A percentile compares a stretch with the other conserved stretches of the same genome.
phyloP scores from a whole-genome alignment of 2,797 vertebrate genomes.

The Bovichtus diacanthus region DNA sequence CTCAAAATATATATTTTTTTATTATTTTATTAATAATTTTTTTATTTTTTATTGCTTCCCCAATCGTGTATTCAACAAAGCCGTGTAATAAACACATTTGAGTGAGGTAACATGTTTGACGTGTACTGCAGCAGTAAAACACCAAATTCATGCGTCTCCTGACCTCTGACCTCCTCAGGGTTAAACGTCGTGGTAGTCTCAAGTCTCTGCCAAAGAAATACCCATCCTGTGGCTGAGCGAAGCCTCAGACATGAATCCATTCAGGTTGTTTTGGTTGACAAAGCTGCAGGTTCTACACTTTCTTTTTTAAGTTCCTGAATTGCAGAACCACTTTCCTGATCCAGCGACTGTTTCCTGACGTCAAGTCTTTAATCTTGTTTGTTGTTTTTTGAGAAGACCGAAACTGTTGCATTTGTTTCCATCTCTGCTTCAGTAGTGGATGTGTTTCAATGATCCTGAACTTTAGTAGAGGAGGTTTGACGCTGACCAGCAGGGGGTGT shows the following conservation, averaged over 20 bases:
- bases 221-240: neutral
- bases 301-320: neutral
- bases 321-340: neutral
- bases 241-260: neutral
- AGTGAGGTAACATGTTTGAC: no score
- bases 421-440: constrained; percentile 5
- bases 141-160: no score
- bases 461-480: neutral
- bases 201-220: neutral
- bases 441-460: neutral
- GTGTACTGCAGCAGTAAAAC: no score
- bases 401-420: constrained; percentile 2
- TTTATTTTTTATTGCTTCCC: no score
- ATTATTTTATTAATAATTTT: no score
- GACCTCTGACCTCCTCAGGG: no score
- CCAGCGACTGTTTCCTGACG: neutral
- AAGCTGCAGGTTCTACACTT: constrained; percentile 3
- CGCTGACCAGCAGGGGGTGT: constrained; percentile 64
- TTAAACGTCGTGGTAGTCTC: neutral
- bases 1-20: no score
- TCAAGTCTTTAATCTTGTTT: no score
- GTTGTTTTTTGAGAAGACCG: neutral
- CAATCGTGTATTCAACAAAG: no score
- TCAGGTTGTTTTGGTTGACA: fast-evolving
- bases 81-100: no score